phyloP scores from a whole-genome alignment of 2,888 invertebrate species.

The Anthoptus insignis region DNA sequence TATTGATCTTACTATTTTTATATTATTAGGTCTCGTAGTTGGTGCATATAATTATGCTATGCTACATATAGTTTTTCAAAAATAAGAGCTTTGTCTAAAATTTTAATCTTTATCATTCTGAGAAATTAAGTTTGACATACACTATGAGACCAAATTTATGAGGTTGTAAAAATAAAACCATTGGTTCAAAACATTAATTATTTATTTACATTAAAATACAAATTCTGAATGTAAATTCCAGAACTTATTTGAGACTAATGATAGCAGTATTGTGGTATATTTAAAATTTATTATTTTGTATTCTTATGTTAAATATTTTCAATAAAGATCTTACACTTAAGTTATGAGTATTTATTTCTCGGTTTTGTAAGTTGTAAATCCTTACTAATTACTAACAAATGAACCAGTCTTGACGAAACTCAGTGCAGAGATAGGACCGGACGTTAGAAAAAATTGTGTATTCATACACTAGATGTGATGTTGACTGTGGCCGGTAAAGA shows the following conservation, averaged over 20 bases:
- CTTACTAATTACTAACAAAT: no score
- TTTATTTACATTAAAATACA: conserved; percentile 53
- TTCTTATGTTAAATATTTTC: conserved; percentile 64
- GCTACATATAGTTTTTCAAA: no score
- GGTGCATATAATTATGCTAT: neutral
- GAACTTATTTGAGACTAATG: conserved; percentile 11
- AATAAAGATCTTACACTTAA: conserved; percentile 65
- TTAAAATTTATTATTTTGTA: conserved; percentile 69
- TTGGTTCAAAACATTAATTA: no score
- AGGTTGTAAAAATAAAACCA: conserved; percentile 40
- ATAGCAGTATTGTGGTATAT: conserved; percentile 46
- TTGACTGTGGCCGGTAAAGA: no score
- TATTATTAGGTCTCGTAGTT: neutral
- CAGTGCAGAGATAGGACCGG: no score
- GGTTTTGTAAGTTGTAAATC: no score
- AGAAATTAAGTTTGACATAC: no score
- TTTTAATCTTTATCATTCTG: no score
- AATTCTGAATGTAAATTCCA: conserved; percentile 30
- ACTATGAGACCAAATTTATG: conserved; percentile 27
- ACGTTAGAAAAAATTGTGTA: no score
- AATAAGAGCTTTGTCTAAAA: no score
- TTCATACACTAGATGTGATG: no score
- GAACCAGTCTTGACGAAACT: no score
- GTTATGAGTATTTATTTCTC: conserved; percentile 49
- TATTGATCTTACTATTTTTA: neutral